Evolutionary conservation across 2,888 invertebrate species (phyloP).

Genomic region (Cerastoderma edule): DNA sequence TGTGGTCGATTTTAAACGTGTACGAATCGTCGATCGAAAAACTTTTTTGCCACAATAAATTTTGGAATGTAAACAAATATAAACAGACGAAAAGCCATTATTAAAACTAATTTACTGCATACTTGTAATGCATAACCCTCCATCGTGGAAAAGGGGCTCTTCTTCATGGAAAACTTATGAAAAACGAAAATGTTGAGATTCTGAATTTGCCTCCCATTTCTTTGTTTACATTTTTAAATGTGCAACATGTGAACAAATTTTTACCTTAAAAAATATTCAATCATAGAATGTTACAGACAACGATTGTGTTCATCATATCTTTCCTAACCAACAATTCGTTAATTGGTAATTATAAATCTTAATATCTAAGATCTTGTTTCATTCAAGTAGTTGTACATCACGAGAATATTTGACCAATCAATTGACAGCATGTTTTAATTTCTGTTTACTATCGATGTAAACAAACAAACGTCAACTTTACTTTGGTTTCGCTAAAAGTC

Average conservation of each 20-base stretch:
- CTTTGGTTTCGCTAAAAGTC: no score
- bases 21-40: background rate
- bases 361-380: background rate
- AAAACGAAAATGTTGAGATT: background rate
- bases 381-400: background rate
- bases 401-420: background rate
- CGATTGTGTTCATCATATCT: background rate
- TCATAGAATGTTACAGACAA: background rate
- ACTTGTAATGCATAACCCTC: constrained; percentile 4
- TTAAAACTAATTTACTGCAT: background rate
- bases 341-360: background rate
- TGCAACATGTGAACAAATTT: constrained; percentile 8
- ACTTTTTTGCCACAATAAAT: background rate
- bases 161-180: background rate
- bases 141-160: background rate
- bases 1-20: background rate
- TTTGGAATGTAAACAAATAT: background rate
- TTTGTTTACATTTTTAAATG: constrained; percentile 14
- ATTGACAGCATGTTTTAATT: background rate
- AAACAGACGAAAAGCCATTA: background rate
- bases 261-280: background rate
- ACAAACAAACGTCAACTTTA: no score
- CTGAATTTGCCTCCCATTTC: constrained; percentile 13
- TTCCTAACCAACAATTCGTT: background rate
- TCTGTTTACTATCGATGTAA: no score